phyloP scores from a whole-genome alignment of 2,888 invertebrate species.

The Tachina grossa region DNA sequence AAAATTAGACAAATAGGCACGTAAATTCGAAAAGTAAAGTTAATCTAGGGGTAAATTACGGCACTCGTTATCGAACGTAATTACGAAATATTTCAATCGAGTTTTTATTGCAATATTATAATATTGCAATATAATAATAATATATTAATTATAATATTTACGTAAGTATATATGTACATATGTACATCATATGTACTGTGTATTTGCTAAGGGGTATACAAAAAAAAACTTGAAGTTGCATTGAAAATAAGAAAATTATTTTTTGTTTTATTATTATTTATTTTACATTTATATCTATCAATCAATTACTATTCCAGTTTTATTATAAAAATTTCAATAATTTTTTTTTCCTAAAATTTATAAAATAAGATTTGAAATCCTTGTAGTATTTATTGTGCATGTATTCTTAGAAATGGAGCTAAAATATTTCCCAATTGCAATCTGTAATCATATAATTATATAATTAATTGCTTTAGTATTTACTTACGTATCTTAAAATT shows the following conservation, averaged over 20 bases:
- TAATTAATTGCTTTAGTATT: constrained; percentile 62
- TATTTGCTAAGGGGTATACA: background rate
- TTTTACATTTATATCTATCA: constrained; percentile 6
- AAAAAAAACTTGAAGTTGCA: constrained; percentile 33
- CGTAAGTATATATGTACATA: background rate
- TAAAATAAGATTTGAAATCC: constrained; percentile 47
- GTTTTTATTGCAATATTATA: no score
- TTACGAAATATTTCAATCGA: no score
- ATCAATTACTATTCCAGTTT: constrained; percentile 28
- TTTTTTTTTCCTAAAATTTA: constrained; percentile 35
- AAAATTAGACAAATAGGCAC: constrained; percentile 57
- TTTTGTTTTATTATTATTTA: constrained; percentile 37
- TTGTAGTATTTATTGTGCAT: constrained; percentile 68
- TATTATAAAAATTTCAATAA: constrained; percentile 21
- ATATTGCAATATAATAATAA: no score
- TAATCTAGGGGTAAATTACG: background rate
- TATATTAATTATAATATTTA: no score
- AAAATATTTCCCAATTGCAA: constrained; percentile 68
- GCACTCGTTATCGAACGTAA: no score
- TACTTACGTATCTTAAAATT: constrained; percentile 62
- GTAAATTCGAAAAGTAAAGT: constrained; percentile 53
- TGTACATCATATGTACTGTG: constrained; percentile 1
- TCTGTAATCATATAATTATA: constrained; percentile 60
- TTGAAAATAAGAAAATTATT: constrained; percentile 34
- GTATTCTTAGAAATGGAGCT: constrained; percentile 69